Conservation (phyloP, 2,113 vertebrate species). For the Coreoperca whiteheadi region DNA sequence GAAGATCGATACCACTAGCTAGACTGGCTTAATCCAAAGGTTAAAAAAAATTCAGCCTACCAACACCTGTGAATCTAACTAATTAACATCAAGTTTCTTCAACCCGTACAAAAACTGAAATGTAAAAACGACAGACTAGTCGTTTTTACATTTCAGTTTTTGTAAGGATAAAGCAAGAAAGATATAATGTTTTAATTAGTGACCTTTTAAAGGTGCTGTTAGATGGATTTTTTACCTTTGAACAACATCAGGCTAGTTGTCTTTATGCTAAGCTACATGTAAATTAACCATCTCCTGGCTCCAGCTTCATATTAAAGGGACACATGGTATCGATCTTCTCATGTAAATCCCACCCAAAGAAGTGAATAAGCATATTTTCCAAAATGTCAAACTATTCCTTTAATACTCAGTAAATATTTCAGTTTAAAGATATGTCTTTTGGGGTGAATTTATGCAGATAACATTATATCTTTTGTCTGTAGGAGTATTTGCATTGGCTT, state of each 20-base stretch:
- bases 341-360: not conserved
- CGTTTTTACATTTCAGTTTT: not conserved
- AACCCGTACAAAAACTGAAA: not conserved
- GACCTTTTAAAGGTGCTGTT: not conserved
- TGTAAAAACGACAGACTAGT: not conserved
- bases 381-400: not conserved
- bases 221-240: not conserved
- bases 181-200: not conserved
- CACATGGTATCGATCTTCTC: not conserved
- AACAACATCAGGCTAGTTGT: not conserved
- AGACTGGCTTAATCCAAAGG: no score
- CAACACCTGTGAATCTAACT: not conserved
- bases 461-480: not conserved
- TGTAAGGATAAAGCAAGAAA: not conserved
- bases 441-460: conserved; percentile 3
- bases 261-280: not conserved
- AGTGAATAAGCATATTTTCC: not conserved
- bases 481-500: conserved; percentile 37
- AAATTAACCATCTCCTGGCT: not conserved
- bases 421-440: not conserved
- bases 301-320: not conserved
- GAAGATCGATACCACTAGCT: not conserved
- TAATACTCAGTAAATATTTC: not conserved
- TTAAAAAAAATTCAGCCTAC: no score
- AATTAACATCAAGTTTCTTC: not conserved